Base-by-base conservation (phyloP, 2,888 invertebrate species). In the Clunio marinus region DNA sequence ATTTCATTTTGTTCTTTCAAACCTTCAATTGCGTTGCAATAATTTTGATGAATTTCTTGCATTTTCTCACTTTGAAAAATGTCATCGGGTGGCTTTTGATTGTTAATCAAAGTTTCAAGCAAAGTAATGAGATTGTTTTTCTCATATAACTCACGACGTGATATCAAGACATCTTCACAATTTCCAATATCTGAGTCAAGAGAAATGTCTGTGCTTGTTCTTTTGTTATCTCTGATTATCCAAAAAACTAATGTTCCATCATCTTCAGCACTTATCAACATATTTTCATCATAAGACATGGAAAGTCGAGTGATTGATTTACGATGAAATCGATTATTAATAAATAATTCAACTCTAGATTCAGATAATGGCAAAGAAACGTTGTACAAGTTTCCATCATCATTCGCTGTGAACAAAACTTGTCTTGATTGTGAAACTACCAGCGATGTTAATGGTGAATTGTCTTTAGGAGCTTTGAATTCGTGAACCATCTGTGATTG, bases 211-310 rank as follows among this genome's bases (percentile, higher is more conserved):
- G 88, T 82, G 0, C 87, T 82, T 77, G 86, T 85, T 13, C 84
- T 85, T 63, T 88, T 88, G 4, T 84, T 83, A 73, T 90, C 90
- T 1, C 86, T 82, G 70, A 96, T 77, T 73, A 87, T 86, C 95
- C 95, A 96, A 70, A 96, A 81, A 72, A 92, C 89, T 28, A 96
- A 83, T 0, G 88, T 88, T 0, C 94, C 89, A 72, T 89, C 90
- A 69, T 83, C 82, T 0, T 89, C 88, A 1, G 88, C 85, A 0
- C 91, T 89, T 24, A 95, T 83, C 24, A 92, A 75, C 7, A 83
- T 82, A 73, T 87, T 87, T 74, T 93, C 93, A 72, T 93, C 91
- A 73, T 86, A 88, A 0, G 92, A 85, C 63, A 95, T 80, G 45
- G 84, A 83, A 77, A 93, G 84, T 63, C 80, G 80, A 1, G 82